Conservation (phyloP, 2,888 invertebrate genomes). For the Folsomia manolachei region DNA sequence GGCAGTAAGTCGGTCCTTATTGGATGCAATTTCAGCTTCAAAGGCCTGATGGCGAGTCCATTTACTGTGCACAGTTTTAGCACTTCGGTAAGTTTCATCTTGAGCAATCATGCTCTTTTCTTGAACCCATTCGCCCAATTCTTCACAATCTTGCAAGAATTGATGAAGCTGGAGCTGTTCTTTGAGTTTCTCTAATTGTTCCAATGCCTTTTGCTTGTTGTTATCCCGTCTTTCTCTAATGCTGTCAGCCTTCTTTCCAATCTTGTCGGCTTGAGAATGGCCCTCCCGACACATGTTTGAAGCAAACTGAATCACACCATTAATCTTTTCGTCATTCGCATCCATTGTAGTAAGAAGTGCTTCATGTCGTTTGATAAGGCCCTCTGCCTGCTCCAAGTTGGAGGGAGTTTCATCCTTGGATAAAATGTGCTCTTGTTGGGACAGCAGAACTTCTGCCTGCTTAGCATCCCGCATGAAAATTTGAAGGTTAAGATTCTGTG, state of each 20-base stretch:
- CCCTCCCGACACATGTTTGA: conserved; percentile 84
- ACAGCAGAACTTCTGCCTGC: conserved; percentile 94
- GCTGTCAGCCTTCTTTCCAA: conserved; percentile 91
- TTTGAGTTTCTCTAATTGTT: conserved; percentile 86
- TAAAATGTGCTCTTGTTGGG: conserved; percentile 96
- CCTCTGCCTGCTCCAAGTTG: conserved; percentile 95
- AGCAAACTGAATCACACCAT: conserved; percentile 91
- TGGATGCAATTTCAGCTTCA: conserved; percentile 97
- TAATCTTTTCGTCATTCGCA: conserved; percentile 99
- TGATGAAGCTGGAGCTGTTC: conserved; percentile 95
- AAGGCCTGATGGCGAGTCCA: conserved; percentile 99
- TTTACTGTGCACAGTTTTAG: conserved; percentile 98
- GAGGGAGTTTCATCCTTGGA: conserved; percentile 93
- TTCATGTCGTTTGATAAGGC: conserved; percentile 93
- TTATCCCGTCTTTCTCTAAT: conserved; percentile 84
- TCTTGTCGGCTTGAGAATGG: conserved; percentile 95
- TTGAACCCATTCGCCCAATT: conserved; percentile 97
- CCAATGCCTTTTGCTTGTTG: conserved; percentile 86
- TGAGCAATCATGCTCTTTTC: conserved; percentile 98
- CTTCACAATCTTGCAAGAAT: conserved; percentile 84
- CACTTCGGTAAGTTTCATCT: conserved; percentile 97
- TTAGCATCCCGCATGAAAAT: conserved; percentile 94
- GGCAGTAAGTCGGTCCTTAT: conserved; percentile 83
- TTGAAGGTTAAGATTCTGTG: conserved; percentile 91
- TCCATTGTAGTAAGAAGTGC: conserved; percentile 99